Evolutionary conservation across 2,888 invertebrate species (phyloP), one percentile per base, ranked within the genome.

Genomic region (Agonopterix heracliana): DNA sequence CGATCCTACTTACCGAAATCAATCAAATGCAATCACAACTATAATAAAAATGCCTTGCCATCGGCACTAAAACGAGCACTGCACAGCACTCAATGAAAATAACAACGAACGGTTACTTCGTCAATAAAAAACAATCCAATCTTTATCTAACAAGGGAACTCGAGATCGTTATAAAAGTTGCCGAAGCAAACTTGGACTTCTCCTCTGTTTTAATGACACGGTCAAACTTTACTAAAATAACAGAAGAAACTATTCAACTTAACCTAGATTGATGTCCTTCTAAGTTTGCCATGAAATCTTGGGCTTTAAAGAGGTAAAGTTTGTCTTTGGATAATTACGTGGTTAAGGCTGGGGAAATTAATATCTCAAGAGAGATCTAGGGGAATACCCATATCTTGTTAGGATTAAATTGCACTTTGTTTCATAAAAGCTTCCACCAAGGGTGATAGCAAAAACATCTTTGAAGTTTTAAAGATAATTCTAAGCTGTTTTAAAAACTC

Each of bases 121-220:
- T 45, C 45, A 48, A 48, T 41, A 46, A 44, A 46, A 40, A 46
- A 44, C 34, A 44, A 35, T 47, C 45, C 47, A 46, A 51, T 47
- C 47, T 51, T 44, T 44, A 44, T 40, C 45, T 46, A 44, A 46
- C 48, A 51, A 45, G 10, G 11, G 34, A 44, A 48, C 40, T 41
- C 35, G 41, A 12, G 36, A 40, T 54, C 54, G 55, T 57, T 55
- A 54, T 52, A 59, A 54, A 59, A 59, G 48, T 56, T 41, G 7
- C 9, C 50, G 50, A 50, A 43, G 49, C 48, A 48, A 56, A 54
- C 46, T 54, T 48, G n/a, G 44, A 56, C 54, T 49, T 46, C 46
- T 48, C 54, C 47, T 46, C 53, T 65, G 53, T 66, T 70, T 67
- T 64, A 68, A 68, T 61, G 61, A 64, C 59, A 49, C 53, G 57